Conservation (phyloP, 2,888 invertebrate genomes). For the Drosophila tripunctata region DNA sequence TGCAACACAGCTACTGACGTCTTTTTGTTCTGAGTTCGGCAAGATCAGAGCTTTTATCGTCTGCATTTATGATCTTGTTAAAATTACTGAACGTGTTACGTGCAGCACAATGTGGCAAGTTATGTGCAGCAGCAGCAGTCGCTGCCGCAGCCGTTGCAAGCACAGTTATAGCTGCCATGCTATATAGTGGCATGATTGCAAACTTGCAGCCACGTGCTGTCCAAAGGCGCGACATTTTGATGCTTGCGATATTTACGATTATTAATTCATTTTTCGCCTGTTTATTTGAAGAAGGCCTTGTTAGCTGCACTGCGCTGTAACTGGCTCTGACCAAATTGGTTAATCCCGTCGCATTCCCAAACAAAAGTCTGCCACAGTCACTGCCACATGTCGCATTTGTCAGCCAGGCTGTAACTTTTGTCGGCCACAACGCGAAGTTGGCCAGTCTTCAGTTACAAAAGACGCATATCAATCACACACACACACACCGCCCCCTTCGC, state of each 20-base stretch:
- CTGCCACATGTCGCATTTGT: conserved; percentile 72
- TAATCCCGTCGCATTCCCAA: conserved; percentile 61
- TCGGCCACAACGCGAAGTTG: conserved; percentile 50
- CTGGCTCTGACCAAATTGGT: conserved; percentile 53
- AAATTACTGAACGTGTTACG: conserved; percentile 66
- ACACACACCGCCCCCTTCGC: conserved; percentile 10
- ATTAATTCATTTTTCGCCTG: conserved; percentile 81
- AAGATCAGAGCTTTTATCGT: conserved; percentile 58
- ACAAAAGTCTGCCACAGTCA: conserved; percentile 5
- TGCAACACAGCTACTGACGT: conserved; percentile 6
- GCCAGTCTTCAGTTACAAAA: conserved; percentile 18
- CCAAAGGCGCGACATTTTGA: conserved; percentile 62
- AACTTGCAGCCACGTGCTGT: conserved; percentile 59
- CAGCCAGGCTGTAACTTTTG: conserved; percentile 71
- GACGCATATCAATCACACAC: conserved; percentile 72
- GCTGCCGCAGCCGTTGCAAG: conserved; percentile 65
- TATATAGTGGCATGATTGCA: not conserved
- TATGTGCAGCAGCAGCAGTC: conserved; percentile 30
- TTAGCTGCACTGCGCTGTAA: conserved; percentile 18
- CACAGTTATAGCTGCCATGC: conserved; percentile 57
- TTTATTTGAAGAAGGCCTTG: conserved; percentile 57
- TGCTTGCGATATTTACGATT: conserved; percentile 78
- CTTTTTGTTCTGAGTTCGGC: conserved; percentile 46
- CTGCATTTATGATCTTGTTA: conserved; percentile 77
- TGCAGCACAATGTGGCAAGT: conserved; percentile 47